These are phyloP conservation scores for Rotaria socialis DNA, from an alignment of 2,888 invertebrate genomes.

Conservation along the genomic window DNA sequence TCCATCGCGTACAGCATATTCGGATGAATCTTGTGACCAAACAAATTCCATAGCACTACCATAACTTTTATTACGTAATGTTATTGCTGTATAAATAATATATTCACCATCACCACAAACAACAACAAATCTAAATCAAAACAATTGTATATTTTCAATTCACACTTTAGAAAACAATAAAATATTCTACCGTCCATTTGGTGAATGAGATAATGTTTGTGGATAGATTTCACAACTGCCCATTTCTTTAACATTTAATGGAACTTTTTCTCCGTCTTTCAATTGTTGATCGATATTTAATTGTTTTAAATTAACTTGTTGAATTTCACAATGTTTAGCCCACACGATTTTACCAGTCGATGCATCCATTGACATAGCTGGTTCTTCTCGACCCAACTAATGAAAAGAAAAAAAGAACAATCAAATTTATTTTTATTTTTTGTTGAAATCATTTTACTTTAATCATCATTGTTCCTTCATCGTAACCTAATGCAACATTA, in stretches of 20 bases:
- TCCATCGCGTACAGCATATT: slow-evolving; percentile 75
- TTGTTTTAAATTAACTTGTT: slow-evolving; percentile 86
- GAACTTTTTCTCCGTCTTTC: slow-evolving; percentile 84
- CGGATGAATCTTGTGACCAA: slow-evolving; percentile 89
- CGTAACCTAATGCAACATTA: slow-evolving; percentile 92
- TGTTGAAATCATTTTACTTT: slow-evolving; percentile 60
- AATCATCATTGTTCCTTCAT: slow-evolving; percentile 89
- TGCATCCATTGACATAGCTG: slow-evolving; percentile 97
- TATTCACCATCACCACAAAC: slow-evolving; percentile 99
- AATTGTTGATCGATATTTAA: slow-evolving; percentile 65
- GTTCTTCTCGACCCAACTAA: slow-evolving; percentile 85
- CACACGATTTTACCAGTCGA: slow-evolving; percentile 90
- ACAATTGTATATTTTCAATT: neutral
- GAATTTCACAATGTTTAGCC: slow-evolving; percentile 96
- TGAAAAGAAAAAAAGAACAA: no score
- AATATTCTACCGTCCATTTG: slow-evolving; percentile 72
- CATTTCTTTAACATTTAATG: slow-evolving; percentile 93
- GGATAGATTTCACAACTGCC: slow-evolving; percentile 98
- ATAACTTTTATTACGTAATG: slow-evolving; percentile 93
- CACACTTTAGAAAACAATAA: neutral
- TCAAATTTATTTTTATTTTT: no score
- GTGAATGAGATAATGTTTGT: slow-evolving; percentile 94
- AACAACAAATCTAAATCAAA: slow-evolving; percentile 68
- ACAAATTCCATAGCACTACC: slow-evolving; percentile 97
- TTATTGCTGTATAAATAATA: slow-evolving; percentile 99